Percentiles rank a stretch among this genome's conserved stretches.
Evolutionary conservation across 2,888 invertebrate species (phyloP).

Genomic region (Homarus gammarus): DNA sequence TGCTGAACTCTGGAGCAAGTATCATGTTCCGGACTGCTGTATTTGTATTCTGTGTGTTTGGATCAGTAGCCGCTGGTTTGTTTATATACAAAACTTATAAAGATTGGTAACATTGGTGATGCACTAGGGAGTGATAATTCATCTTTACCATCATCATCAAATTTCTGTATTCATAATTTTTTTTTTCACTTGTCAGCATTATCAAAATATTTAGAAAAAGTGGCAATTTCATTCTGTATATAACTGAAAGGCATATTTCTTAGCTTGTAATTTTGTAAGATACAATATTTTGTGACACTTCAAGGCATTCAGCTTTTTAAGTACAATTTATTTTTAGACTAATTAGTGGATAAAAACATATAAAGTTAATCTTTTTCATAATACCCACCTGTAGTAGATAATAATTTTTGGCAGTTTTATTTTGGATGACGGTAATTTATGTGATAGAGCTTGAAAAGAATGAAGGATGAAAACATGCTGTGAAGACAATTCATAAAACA

Average conservation of each 20-base stretch:
- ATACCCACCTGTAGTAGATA: too few relatives aligned
- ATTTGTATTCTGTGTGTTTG: slow-evolving; percentile 46
- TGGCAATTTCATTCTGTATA: neutral
- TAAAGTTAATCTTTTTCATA: too few relatives aligned
- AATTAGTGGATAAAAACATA: neutral
- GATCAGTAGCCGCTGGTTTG: slow-evolving; percentile 51
- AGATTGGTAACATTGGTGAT: slow-evolving; percentile 46
- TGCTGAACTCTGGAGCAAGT: slow-evolving; percentile 54
- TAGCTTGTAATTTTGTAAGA: neutral
- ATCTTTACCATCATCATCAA: slow-evolving; percentile 9
- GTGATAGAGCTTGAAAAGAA: neutral
- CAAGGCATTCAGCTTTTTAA: neutral
- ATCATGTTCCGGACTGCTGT: slow-evolving; percentile 52
- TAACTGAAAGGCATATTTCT: neutral
- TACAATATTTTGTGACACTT: neutral
- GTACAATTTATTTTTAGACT: neutral
- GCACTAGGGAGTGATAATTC: neutral
- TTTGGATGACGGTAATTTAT: neutral
- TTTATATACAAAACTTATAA: slow-evolving; percentile 62
- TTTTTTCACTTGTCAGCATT: neutral
- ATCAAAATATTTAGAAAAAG: neutral
- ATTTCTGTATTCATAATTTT: neutral
- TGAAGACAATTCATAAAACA: neutral
- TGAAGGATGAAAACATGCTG: neutral
- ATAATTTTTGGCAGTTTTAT: neutral